Conservation (phyloP, 2,888 invertebrate genomes). For the Melieria crassipennis region DNA sequence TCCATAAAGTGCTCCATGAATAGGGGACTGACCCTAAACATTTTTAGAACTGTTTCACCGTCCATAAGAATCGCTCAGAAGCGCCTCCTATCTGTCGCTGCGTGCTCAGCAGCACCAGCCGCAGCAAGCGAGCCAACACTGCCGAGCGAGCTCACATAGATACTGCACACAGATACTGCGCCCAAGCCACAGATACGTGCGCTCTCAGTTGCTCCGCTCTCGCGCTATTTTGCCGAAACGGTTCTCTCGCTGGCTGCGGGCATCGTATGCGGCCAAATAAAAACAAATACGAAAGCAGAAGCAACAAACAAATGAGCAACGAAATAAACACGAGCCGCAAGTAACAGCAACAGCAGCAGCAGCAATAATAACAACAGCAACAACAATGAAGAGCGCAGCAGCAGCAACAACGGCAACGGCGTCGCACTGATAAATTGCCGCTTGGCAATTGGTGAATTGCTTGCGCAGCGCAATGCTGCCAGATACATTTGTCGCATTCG, state of each 20-base stretch:
- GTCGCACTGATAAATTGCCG: conserved; percentile 56
- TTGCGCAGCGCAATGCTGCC: conserved; percentile 25
- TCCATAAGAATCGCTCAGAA: too few relatives aligned
- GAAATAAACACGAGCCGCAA: conserved; percentile 3
- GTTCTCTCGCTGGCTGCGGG: conserved; percentile 25
- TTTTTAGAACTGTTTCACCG: too few relatives aligned
- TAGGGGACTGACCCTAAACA: too few relatives aligned
- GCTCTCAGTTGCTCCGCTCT: too few relatives aligned
- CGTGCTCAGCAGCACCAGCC: not conserved
- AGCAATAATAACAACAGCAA: conserved; percentile 36
- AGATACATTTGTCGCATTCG: conserved; percentile 39
- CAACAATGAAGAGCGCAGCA: conserved; percentile 33
- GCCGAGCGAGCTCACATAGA: conserved; percentile 10
- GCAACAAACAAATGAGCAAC: not conserved
- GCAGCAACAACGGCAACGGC: conserved; percentile 39
- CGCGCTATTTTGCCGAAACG: too few relatives aligned
- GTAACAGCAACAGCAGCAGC: conserved; percentile 22
- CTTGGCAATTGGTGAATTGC: conserved; percentile 51
- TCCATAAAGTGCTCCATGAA: too few relatives aligned
- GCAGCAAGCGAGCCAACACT: not conserved
- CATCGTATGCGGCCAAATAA: conserved; percentile 16
- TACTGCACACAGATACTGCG: conserved; percentile 14
- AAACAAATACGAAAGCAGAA: conserved; percentile 10
- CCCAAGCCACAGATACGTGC: not conserved
- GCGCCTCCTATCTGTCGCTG: too few relatives aligned